These are phyloP conservation scores for Cairina moschata DNA, from an alignment of 2,113 vertebrate genomes.

Conservation along the genomic window DNA sequence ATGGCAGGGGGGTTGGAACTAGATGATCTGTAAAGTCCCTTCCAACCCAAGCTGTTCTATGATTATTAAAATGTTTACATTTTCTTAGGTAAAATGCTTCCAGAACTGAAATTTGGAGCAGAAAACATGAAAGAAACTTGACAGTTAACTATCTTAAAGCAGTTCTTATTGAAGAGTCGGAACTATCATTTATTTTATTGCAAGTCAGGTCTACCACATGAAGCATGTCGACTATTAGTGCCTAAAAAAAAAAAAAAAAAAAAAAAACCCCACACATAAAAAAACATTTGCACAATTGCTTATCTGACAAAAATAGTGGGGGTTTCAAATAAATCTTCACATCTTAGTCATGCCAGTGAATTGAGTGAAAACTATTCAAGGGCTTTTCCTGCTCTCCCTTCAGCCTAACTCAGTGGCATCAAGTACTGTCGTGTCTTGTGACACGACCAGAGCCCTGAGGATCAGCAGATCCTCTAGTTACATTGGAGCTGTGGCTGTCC, in stretches of 20 bases:
- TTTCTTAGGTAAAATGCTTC: constrained; percentile 35
- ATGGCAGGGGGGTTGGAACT: too few relatives aligned
- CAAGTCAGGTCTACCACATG: not conserved
- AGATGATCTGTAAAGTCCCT: too few relatives aligned
- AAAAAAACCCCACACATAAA: not conserved
- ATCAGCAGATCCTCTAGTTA: not conserved
- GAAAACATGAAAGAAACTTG: not conserved
- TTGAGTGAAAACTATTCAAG: not conserved
- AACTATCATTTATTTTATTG: not conserved
- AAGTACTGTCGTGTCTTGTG: not conserved
- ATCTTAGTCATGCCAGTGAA: not conserved
- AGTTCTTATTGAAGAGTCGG: not conserved
- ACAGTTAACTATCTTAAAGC: not conserved
- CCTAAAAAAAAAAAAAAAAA: not conserved
- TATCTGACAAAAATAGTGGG: not conserved
- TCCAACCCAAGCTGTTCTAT: too few relatives aligned
- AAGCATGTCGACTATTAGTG: not conserved
- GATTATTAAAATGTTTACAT: constrained; percentile 20
- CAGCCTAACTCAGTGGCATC: not conserved
- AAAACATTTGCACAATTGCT: not conserved
- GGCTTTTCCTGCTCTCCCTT: not conserved
- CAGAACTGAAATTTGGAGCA: constrained; percentile 9
- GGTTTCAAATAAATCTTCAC: not conserved
- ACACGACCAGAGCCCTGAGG: not conserved
- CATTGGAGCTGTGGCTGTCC: not conserved